phyloP scores from a whole-genome alignment of 35 echinoderm and acorn worm genomes.

The Holothuria glaberrima region DNA sequence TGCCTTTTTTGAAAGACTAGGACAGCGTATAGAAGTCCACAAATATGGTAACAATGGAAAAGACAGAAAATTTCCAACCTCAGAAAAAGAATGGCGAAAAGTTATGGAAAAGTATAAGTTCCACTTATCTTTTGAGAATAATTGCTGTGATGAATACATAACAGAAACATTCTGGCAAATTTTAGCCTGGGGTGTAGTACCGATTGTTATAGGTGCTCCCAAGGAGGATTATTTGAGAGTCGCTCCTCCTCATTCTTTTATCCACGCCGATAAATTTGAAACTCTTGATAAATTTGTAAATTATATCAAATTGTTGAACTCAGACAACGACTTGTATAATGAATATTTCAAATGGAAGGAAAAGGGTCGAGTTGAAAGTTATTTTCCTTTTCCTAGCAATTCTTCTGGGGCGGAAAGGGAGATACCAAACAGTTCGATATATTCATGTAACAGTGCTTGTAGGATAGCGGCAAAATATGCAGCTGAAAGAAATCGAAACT shows the following conservation, averaged over 20 bases:
- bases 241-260: background rate
- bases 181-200: background rate
- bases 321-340: slow-evolving; percentile 12
- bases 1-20: background rate
- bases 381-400: background rate
- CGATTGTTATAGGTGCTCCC: background rate
- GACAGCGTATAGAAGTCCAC: background rate
- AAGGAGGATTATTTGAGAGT: background rate
- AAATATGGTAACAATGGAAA: background rate
- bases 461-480: background rate
- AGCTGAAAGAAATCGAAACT: background rate
- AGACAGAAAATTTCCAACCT: background rate
- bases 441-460: background rate
- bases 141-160: background rate
- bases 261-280: slow-evolving; percentile 14
- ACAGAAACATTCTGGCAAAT: slow-evolving; percentile 9
- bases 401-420: too few relatives aligned
- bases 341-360: slow-evolving; percentile 17
- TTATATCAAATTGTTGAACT: slow-evolving; percentile 17
- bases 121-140: background rate
- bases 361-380: background rate
- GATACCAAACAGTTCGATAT: background rate
- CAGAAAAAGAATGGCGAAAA: slow-evolving; percentile 10
- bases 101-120: slow-evolving; percentile 3
- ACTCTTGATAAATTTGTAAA: background rate